Conservation (phyloP, 2,113 vertebrate species). For the Pitta sordida region DNA sequence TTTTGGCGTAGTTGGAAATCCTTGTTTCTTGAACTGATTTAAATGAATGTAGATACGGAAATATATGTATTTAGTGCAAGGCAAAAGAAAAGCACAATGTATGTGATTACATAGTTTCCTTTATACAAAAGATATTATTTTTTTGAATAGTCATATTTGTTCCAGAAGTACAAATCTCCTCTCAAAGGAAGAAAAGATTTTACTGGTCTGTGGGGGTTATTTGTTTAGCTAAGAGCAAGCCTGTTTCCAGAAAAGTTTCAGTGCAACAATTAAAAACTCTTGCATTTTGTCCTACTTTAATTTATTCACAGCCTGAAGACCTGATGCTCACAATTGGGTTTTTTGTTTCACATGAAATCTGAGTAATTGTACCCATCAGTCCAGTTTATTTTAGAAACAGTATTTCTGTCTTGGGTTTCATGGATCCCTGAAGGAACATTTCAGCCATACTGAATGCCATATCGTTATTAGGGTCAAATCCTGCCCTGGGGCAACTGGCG, state of each 20-base stretch:
- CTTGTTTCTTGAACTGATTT: not conserved
- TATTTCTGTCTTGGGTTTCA: not conserved
- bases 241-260: not conserved
- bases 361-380: not conserved
- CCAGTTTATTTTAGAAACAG: not conserved
- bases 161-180: not conserved
- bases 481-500: not conserved
- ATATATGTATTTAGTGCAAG: not conserved
- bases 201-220: not conserved
- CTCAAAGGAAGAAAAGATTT: not conserved
- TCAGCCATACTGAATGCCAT: not conserved
- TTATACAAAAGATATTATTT: not conserved
- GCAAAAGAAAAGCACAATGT: not conserved
- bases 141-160: not conserved
- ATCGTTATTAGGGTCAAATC: not conserved
- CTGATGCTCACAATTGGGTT: not conserved
- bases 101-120: not conserved
- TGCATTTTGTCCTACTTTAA: not conserved
- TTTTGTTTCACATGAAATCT: not conserved
- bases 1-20: not conserved
- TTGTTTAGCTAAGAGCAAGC: conserved; percentile 7
- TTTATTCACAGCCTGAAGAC: conserved; percentile 16
- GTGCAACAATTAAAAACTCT: not conserved
- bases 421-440: not conserved
- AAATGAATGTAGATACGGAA: not conserved